phyloP scores from a whole-genome alignment of 2,888 invertebrate genomes.

The Erynnis tages region DNA sequence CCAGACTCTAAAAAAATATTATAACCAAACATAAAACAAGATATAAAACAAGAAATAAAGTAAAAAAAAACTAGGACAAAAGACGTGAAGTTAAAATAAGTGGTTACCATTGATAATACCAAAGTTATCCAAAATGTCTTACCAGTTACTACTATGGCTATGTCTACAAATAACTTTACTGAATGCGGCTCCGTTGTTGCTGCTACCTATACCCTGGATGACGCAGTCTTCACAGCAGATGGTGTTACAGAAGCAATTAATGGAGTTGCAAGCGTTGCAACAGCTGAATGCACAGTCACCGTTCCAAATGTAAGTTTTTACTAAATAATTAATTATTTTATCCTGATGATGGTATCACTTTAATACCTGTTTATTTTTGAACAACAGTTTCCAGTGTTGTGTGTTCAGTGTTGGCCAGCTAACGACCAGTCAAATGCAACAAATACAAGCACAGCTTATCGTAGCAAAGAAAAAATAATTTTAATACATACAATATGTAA shows the following conservation, averaged over 20 bases:
- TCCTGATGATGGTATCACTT: no score
- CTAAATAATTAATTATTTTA: no score
- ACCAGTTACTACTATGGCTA: slow-evolving; percentile 16
- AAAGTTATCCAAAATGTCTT: slow-evolving; percentile 5
- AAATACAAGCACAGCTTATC: no score
- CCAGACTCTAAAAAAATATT: no score
- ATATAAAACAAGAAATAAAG: background rate
- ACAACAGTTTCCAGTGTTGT: no score
- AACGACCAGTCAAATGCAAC: no score
- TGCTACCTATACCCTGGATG: slow-evolving; percentile 34
- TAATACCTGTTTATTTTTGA: no score
- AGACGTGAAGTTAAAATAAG: background rate
- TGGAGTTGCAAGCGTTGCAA: slow-evolving; percentile 43
- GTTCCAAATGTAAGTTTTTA: slow-evolving; percentile 40
- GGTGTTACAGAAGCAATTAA: slow-evolving; percentile 43
- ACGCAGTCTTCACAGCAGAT: slow-evolving; percentile 39
- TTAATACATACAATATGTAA: no score
- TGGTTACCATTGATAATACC: background rate
- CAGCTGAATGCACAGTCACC: slow-evolving; percentile 40
- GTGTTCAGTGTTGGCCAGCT: no score
- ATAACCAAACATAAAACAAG: no score
- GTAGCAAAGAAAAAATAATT: no score
- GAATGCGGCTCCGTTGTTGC: slow-evolving; percentile 48
- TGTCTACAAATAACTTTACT: slow-evolving; percentile 38
- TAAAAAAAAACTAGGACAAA: background rate